Evolutionary conservation across 2,888 invertebrate species (phyloP).

Genomic region (Alitta virens): DNA sequence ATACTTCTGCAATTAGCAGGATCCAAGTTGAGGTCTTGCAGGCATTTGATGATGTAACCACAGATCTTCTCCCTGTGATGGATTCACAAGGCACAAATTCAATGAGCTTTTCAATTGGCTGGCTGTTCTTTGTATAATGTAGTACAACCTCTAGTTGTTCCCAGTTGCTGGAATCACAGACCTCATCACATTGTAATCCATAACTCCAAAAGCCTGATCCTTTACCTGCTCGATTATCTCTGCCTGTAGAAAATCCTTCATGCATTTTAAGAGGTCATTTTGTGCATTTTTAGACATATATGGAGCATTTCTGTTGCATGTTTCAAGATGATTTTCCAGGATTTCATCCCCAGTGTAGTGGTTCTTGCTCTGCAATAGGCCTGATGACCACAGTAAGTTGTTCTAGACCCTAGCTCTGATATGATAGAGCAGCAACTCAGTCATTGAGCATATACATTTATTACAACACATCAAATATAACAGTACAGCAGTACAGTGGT

Average conservation of each 20-base stretch:
- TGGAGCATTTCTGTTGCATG: slow-evolving; percentile 11
- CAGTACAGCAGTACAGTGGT: no score
- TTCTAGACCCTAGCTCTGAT: no score
- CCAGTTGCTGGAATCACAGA: slow-evolving; percentile 6
- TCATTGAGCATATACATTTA: no score
- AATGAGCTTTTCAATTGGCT: neutral
- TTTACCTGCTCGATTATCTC: slow-evolving; percentile 13
- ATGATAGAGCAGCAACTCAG: no score
- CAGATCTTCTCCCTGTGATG: no score
- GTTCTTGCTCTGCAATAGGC: no score
- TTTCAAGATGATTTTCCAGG: slow-evolving; percentile 10
- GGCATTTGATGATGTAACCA: neutral
- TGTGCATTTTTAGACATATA: slow-evolving; percentile 15
- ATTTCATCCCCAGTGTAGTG: slow-evolving; percentile 3
- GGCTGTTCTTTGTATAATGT: slow-evolving; percentile 3
- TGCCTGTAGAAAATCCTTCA: slow-evolving; percentile 13
- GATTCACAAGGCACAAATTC: no score
- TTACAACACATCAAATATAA: no score
- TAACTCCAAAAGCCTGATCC: neutral
- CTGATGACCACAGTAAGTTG: no score
- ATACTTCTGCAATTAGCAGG: slow-evolving; percentile 2
- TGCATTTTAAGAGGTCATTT: slow-evolving; percentile 10
- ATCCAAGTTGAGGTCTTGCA: neutral
- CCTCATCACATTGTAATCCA: slow-evolving; percentile 10
- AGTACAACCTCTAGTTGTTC: slow-evolving; percentile 9